Evolutionary conservation across 2,797 vertebrate species (phyloP), one percentile per base, ranked within the genome.

Genomic region (Parotocinclus haroldoi): DNA sequence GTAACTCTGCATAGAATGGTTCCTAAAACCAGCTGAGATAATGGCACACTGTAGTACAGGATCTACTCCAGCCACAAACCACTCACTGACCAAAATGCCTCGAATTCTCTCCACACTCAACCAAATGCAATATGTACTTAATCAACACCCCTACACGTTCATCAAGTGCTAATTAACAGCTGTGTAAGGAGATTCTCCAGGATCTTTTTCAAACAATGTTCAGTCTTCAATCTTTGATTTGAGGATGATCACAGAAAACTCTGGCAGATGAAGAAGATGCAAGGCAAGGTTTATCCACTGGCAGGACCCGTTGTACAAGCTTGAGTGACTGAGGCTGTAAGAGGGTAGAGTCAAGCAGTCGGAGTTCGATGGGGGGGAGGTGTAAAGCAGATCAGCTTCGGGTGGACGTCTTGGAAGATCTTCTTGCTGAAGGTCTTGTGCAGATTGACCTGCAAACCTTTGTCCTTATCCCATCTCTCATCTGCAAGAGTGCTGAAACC

Each of bases 1-100:
- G 68, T 71, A 73, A 81, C 77, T 27, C 27, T 87, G 86, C 86
- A 89, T 89, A 90, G 84, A 84, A 87, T 76, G 81, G 72, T 78
- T 81, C 63, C 45, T 14, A 16, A 19, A 16, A 69, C 10, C 40
- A 42, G 40, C 27, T 27, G 27, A 27, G 27, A 27, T 27, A 27
- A 27, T 11, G 10, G 7, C 81, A 81, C 17, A 72, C 69, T 27
- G 81, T 49, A 73, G 77, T 73, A 50, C 68, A 51, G 42, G 53
- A 83, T 62, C 68, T 58, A 71, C 83, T 68, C 79, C 66, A 63
- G 69, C 76, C 63, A 73, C 71, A 76, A 80, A 68, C 63, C 39
- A 63, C 78, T 75, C 44, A 69, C 59, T 14, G 16, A 12, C 11
- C 16, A 19, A 2, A 48, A 37, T 63, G 45, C 11, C 10, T 37